These are phyloP conservation scores for Rhagophthalmus giganteus DNA, from an alignment of 2,888 invertebrate species.

Conservation along the genomic window DNA sequence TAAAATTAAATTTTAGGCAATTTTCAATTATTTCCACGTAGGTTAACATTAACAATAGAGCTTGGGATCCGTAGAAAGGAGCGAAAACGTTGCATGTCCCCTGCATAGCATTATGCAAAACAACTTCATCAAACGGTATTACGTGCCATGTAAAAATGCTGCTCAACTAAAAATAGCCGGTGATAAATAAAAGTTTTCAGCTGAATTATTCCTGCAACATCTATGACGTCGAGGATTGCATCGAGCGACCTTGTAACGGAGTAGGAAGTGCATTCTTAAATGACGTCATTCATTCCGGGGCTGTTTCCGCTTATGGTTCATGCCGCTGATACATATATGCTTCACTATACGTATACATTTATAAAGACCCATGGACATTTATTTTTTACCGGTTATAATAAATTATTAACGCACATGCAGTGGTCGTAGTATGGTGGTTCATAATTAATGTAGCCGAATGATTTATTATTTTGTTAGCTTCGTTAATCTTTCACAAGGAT, in stretches of 20 bases:
- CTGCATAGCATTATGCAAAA: too few relatives aligned
- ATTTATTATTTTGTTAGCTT: background rate
- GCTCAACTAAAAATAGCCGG: background rate
- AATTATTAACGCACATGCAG: background rate
- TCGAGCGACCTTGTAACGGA: constrained; percentile 18
- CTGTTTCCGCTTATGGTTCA: constrained; percentile 1
- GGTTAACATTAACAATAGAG: too few relatives aligned
- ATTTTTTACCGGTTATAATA: background rate
- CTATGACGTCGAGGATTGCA: constrained; percentile 20
- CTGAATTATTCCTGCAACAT: constrained; percentile 2
- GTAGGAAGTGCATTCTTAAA: constrained; percentile 28
- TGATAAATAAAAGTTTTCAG: background rate
- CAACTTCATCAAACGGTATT: too few relatives aligned
- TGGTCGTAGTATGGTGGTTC: background rate
- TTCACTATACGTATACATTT: background rate
- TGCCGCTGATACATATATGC: background rate
- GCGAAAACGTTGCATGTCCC: too few relatives aligned
- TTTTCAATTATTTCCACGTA: too few relatives aligned
- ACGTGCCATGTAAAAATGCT: too few relatives aligned
- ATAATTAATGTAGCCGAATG: background rate
- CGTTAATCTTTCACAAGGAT: too few relatives aligned
- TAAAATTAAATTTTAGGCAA: too few relatives aligned
- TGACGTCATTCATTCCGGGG: constrained; percentile 22
- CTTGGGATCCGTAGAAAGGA: too few relatives aligned
- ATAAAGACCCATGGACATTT: background rate